phyloP scores from a whole-genome alignment of 2,113 vertebrate genomes.

The Sphaerodactylus townsendi region DNA sequence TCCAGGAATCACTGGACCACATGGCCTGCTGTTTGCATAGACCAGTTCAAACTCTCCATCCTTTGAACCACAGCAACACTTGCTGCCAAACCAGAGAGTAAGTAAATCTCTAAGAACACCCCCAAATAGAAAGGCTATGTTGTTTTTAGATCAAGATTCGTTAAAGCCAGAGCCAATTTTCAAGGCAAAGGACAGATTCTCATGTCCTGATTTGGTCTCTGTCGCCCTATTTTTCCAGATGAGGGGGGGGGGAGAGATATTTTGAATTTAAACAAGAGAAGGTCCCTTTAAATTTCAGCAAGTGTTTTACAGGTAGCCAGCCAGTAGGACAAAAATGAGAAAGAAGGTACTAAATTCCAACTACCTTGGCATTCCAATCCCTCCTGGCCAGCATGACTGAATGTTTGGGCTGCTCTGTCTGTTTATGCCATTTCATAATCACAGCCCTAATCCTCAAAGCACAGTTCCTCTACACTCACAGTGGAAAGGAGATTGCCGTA shows the following conservation, averaged over 20 bases:
- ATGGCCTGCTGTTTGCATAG: not conserved
- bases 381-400: not conserved
- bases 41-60: not conserved
- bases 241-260: not conserved
- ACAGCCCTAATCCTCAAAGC: constrained; percentile 5
- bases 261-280: not conserved
- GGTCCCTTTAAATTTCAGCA: not conserved
- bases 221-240: too few species aligned
- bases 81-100: not conserved
- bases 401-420: constrained; percentile 7
- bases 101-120: not conserved
- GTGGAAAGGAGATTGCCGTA: constrained; percentile 14
- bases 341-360: not conserved
- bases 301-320: not conserved
- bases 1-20: not conserved
- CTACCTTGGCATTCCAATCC: not conserved
- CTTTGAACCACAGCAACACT: not conserved
- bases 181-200: not conserved
- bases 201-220: not conserved
- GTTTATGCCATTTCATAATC: not conserved
- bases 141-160: not conserved
- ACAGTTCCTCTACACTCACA: not conserved
- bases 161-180: not conserved
- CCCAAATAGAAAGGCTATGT: not conserved
- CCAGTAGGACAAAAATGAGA: not conserved